phyloP scores from a whole-genome alignment of 30 jellyfish, hydroid and myxozoan species.

The Hydra vulgaris region DNA sequence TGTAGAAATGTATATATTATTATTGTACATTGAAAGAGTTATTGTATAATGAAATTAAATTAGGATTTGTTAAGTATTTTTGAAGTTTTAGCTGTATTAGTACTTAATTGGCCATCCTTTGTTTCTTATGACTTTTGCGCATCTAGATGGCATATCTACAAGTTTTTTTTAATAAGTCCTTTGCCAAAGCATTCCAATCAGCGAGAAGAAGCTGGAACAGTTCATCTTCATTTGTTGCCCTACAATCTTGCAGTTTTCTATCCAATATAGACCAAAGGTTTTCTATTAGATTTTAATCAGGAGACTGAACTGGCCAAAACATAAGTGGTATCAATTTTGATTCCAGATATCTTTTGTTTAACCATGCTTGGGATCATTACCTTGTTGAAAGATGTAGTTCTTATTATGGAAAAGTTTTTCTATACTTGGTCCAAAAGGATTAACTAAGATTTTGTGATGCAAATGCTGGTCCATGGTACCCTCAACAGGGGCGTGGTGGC shows the following conservation, averaged over 20 bases:
- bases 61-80: too few relatives aligned
- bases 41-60: too few relatives aligned
- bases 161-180: not conserved
- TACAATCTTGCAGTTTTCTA: not conserved
- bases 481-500: too few relatives aligned
- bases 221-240: not conserved
- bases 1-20: too few relatives aligned
- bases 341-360: not conserved
- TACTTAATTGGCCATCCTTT: not conserved
- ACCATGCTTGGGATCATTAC: not conserved
- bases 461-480: too few relatives aligned
- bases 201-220: not conserved
- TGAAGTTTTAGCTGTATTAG: not conserved
- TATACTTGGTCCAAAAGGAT: not conserved
- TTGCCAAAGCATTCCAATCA: not conserved
- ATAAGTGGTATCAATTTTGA: not conserved
- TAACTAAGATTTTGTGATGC: not conserved
- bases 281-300: not conserved
- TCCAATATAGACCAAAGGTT: not conserved
- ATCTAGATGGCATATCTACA: not conserved
- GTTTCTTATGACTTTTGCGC: not conserved
- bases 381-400: not conserved
- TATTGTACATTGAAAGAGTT: too few relatives aligned
- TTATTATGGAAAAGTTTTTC: not conserved
- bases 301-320: not conserved